Evolutionary conservation across 53 echinoderm and acorn worm species (phyloP).

Genomic region (Patiria pectinifera): DNA sequence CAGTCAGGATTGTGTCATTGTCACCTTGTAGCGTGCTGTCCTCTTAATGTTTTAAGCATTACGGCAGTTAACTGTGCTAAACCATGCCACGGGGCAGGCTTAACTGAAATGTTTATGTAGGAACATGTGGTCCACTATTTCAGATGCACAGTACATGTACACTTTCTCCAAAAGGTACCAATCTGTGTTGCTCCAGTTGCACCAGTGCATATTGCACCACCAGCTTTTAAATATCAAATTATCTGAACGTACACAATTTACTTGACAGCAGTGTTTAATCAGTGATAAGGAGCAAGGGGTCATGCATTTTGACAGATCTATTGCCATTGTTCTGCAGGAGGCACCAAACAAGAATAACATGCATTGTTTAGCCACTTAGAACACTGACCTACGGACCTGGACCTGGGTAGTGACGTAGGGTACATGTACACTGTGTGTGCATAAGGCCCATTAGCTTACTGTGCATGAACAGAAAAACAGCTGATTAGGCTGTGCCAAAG

Average conservation of each 20-base stretch:
- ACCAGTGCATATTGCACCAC: not conserved
- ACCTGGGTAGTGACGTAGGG: not conserved
- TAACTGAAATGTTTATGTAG: no score
- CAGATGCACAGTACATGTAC: no score
- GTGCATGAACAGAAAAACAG: not conserved
- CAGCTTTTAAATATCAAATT: not conserved
- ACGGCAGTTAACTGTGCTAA: no score
- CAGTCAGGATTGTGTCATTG: no score
- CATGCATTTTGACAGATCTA: not conserved
- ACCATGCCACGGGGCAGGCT: no score
- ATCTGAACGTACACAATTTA: not conserved
- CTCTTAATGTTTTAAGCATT: no score
- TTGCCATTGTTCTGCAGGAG: constrained; percentile 22
- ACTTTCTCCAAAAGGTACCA: not conserved
- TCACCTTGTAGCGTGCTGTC: no score
- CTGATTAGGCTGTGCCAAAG: not conserved
- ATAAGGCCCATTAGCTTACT: not conserved
- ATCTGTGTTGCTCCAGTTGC: not conserved
- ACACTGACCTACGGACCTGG: not conserved
- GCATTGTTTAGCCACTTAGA: not conserved
- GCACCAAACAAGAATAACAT: not conserved
- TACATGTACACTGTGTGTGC: not conserved
- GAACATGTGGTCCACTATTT: no score
- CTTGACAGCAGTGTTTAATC: not conserved
- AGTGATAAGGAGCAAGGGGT: constrained; percentile 1